Conservation (phyloP, 2,888 invertebrate species). For the Meiosimyza decipiens region DNA sequence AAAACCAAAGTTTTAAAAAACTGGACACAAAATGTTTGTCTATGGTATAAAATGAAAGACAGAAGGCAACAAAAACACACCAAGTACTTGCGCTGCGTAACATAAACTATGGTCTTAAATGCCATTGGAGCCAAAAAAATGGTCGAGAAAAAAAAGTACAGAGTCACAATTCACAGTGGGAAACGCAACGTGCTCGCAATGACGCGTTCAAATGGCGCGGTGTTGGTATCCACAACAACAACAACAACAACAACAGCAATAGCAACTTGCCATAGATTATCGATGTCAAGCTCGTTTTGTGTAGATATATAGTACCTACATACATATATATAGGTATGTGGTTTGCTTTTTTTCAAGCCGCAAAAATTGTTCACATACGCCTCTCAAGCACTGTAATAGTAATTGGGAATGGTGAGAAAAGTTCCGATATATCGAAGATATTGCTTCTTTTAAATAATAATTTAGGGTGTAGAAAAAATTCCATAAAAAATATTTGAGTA, state of each 20-base stretch:
- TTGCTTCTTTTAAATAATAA: too few relatives aligned
- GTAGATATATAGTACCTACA: not conserved
- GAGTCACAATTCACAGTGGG: conserved; percentile 38
- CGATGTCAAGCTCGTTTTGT: conserved; percentile 11
- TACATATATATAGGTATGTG: too few relatives aligned
- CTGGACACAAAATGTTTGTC: not conserved
- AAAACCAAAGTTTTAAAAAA: not conserved
- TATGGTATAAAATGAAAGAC: conserved; percentile 8
- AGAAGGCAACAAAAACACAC: not conserved
- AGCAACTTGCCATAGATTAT: conserved; percentile 11
- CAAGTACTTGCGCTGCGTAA: conserved; percentile 25
- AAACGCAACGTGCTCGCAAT: conserved; percentile 2
- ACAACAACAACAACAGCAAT: not conserved
- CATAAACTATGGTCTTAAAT: conserved; percentile 32
- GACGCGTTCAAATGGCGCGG: conserved; percentile 1
- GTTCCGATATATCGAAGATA: too few relatives aligned
- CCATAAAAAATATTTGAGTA: too few relatives aligned
- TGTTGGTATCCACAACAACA: not conserved
- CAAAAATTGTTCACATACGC: too few relatives aligned
- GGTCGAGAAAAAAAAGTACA: conserved; percentile 5
- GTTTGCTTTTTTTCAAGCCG: too few relatives aligned
- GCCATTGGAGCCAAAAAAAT: not conserved
- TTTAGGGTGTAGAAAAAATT: too few relatives aligned
- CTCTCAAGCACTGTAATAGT: too few relatives aligned
- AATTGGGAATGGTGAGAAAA: too few relatives aligned